Conservation (phyloP, 2,113 vertebrate species). For the Oncorhynchus mykiss region DNA sequence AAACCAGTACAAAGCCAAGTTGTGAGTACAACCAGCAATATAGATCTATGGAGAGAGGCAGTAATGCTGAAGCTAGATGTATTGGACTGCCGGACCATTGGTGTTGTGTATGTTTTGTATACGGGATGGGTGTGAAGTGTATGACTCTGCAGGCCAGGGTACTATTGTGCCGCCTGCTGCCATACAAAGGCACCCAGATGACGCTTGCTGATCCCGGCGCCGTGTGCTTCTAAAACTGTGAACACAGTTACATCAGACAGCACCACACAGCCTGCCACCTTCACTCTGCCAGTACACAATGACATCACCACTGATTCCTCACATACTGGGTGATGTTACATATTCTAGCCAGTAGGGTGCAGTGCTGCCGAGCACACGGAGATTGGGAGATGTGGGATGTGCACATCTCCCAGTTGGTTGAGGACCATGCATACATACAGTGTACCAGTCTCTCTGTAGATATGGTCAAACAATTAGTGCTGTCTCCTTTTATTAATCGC, state of each 20-base stretch:
- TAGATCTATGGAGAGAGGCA: too few relatives aligned
- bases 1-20: too few relatives aligned
- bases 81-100: too few relatives aligned
- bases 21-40: too few relatives aligned
- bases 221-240: slow-evolving; percentile 9
- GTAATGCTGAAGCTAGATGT: too few relatives aligned
- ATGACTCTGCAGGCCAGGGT: background rate
- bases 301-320: slow-evolving; percentile 1
- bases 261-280: slow-evolving; percentile 15
- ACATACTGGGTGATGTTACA: slow-evolving; percentile 7
- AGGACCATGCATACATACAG: slow-evolving; percentile 4
- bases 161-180: slow-evolving; percentile 11
- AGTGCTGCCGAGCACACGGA: slow-evolving; percentile 13
- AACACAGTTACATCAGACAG: slow-evolving; percentile 11
- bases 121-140: background rate
- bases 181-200: slow-evolving; percentile 36
- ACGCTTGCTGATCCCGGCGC: slow-evolving; percentile 20
- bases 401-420: slow-evolving; percentile 41
- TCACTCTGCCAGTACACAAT: background rate
- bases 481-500: slow-evolving; percentile 42
- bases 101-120: background rate
- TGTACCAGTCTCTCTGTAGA: slow-evolving; percentile 51
- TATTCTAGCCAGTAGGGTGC: slow-evolving; percentile 57
- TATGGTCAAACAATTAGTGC: slow-evolving; percentile 47
- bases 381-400: background rate